A percentile compares a stretch with the other conserved stretches of the same genome.
phyloP scores from a whole-genome alignment of 2,113 vertebrate species.

The Neoarius graeffei region DNA sequence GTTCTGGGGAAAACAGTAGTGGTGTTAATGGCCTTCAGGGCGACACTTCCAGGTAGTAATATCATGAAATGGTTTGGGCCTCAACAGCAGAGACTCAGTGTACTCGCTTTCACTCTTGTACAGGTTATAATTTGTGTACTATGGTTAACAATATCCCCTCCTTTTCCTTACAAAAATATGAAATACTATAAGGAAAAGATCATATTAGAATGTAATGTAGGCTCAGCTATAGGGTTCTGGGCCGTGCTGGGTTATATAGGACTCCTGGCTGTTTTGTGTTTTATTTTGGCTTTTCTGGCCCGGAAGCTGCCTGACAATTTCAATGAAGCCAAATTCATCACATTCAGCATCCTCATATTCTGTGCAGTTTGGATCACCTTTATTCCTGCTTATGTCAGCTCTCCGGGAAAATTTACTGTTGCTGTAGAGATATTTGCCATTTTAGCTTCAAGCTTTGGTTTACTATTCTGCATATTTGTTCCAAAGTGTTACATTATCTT shows the following conservation, averaged over 20 bases:
- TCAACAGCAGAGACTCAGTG: constrained; percentile 66
- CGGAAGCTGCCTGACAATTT: too few species aligned
- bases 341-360: background rate
- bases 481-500: too few species aligned
- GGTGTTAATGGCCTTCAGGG: too few species aligned
- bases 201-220: constrained; percentile 68
- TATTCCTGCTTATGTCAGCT: constrained; percentile 71
- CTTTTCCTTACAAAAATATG: constrained; percentile 65
- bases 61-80: constrained; percentile 76
- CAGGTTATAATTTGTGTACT: constrained; percentile 71
- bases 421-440: constrained; percentile 70
- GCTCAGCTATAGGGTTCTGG: constrained; percentile 69
- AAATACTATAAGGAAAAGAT: constrained; percentile 62
- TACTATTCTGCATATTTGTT: too few species aligned
- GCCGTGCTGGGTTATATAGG: constrained; percentile 72
- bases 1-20: too few species aligned
- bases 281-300: constrained; percentile 71
- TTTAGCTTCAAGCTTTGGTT: too few species aligned
- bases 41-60: constrained; percentile 71
- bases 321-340: too few species aligned
- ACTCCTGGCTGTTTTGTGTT: constrained; percentile 66
- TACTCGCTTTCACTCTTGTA: constrained; percentile 64
- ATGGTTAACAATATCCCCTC: constrained; percentile 71
- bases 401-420: constrained; percentile 70
- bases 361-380: constrained; percentile 66